These are phyloP conservation scores for Ardeotis arabs DNA, from an alignment of 2,113 vertebrate species.

Conservation along the genomic window DNA sequence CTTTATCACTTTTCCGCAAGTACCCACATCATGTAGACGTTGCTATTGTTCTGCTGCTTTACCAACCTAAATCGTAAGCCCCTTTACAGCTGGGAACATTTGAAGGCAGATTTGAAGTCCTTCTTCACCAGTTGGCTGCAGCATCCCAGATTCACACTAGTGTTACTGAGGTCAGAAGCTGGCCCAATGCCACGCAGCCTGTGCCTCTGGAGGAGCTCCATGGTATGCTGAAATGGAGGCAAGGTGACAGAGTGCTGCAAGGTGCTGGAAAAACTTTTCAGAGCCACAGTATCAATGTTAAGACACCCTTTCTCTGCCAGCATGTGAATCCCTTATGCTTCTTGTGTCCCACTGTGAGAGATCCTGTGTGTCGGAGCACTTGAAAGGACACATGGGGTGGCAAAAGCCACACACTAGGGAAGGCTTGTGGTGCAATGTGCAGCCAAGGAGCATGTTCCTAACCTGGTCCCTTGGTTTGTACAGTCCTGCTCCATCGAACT, in stretches of 20 bases:
- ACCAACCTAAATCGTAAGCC: background rate
- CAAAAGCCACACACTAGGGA: background rate
- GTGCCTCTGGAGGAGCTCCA: background rate
- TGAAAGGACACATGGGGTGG: background rate
- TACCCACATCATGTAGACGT: background rate
- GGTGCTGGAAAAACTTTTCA: background rate
- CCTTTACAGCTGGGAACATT: background rate
- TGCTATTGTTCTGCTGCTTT: background rate
- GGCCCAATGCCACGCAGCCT: background rate
- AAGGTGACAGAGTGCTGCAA: background rate
- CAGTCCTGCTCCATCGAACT: background rate
- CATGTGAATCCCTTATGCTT: background rate
- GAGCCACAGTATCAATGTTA: background rate
- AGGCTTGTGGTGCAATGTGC: rapidly evolving
- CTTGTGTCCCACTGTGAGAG: background rate
- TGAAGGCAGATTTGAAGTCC: background rate
- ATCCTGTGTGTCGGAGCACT: background rate
- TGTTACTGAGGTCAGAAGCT: conserved; percentile 29
- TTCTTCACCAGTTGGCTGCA: conserved; percentile 16
- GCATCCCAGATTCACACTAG: background rate
- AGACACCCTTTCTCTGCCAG: background rate
- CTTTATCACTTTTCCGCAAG: background rate
- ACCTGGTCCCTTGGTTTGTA: background rate
- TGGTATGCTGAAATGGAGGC: background rate
- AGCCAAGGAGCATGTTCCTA: background rate